A percentile compares a stretch with the other conserved stretches of the same genome.
Conservation (phyloP, 2,888 invertebrate species). For the Galeruca laticollis region DNA sequence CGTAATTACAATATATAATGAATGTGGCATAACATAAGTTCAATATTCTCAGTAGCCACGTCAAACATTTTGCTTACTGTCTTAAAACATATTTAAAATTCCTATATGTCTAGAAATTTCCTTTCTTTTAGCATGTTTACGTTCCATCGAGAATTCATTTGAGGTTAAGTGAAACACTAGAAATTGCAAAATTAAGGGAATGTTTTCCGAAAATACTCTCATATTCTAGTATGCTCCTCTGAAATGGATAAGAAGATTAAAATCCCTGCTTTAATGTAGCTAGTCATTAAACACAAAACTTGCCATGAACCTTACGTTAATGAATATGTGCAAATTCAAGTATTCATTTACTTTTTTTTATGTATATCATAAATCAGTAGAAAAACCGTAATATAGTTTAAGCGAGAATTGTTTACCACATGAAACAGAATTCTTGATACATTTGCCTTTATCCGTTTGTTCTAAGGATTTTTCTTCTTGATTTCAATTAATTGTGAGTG, state of each 20-base stretch:
- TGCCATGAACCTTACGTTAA: not conserved
- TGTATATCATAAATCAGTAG: not conserved
- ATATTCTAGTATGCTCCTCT: constrained; percentile 15
- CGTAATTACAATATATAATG: not conserved
- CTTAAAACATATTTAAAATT: constrained; percentile 18
- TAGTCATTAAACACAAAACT: not conserved
- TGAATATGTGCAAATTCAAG: not conserved
- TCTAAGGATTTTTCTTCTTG: not conserved
- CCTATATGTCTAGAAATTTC: constrained; percentile 22
- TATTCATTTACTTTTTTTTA: not conserved
- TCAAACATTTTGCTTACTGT: not conserved
- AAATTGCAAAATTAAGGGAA: constrained; percentile 48
- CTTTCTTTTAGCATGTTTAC: constrained; percentile 27
- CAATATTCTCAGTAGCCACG: not conserved
- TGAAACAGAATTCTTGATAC: no score
- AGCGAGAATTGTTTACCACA: no score
- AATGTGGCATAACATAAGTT: not conserved
- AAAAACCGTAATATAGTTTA: not conserved
- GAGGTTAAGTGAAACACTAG: constrained; percentile 55
- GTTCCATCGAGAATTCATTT: constrained; percentile 42
- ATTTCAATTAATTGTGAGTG: not conserved
- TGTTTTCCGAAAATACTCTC: constrained; percentile 48
- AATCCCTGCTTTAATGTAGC: not conserved
- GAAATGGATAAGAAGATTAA: constrained; percentile 24
- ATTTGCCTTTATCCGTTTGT: not conserved